These are phyloP conservation scores for Synanthedon formicaeformis DNA, from an alignment of 2,888 invertebrate species.

Conservation along the genomic window DNA sequence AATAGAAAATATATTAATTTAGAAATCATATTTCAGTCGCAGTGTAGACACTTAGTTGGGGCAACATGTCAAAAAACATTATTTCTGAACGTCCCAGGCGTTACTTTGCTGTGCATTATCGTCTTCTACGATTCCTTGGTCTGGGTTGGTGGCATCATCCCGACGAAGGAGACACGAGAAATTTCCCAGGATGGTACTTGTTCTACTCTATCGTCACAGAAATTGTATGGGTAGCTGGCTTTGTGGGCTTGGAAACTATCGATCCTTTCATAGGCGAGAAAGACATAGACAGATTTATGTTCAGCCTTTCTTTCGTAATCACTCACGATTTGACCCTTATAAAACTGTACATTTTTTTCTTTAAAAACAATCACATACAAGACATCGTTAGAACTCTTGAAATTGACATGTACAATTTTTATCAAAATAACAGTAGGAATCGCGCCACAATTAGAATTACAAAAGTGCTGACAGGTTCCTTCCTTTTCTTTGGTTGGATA, in stretches of 20 bases:
- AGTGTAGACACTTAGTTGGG: no score
- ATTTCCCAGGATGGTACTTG: conserved; percentile 49
- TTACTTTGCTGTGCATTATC: conserved; percentile 46
- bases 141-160: conserved; percentile 65
- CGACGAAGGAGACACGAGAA: conserved; percentile 39
- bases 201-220: conserved; percentile 51
- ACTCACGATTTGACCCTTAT: conserved; percentile 58
- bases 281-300: conserved; percentile 59
- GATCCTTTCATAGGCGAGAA: conserved; percentile 60
- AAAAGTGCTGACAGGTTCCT: conserved; percentile 40
- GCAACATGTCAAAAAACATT: background rate
- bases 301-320: conserved; percentile 59
- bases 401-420: conserved; percentile 39
- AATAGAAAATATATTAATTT: no score
- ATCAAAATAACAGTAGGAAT: conserved; percentile 43
- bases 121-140: conserved; percentile 45
- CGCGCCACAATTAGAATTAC: conserved; percentile 35
- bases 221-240: conserved; percentile 52
- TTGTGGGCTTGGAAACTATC: conserved; percentile 58
- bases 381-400: conserved; percentile 47
- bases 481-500: conserved; percentile 56
- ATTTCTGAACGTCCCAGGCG: conserved; percentile 25
- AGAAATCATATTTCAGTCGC: no score
- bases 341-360: conserved; percentile 54
- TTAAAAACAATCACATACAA: conserved; percentile 50